phyloP scores from a whole-genome alignment of 2,113 vertebrate species.

The Scortum barcoo region DNA sequence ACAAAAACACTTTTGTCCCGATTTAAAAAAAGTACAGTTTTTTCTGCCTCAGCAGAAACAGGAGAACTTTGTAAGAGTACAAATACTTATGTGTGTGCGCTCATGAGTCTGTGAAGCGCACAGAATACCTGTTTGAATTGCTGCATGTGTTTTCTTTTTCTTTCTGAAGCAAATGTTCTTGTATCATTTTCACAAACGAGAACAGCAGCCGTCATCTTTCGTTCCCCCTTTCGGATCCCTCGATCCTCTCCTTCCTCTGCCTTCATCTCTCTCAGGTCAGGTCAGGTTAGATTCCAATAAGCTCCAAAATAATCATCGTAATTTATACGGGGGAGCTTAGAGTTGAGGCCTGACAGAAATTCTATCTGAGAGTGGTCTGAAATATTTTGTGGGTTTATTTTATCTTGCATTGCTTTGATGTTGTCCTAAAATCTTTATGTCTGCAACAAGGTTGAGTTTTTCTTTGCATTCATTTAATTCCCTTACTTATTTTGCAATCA shows the following conservation, averaged over 20 bases:
- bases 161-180: slow-evolving; percentile 22
- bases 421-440: neutral
- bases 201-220: slow-evolving; percentile 52
- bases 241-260: slow-evolving; percentile 9
- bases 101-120: slow-evolving; percentile 16
- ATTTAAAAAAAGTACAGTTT: neutral
- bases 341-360: slow-evolving; percentile 16
- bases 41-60: slow-evolving; percentile 1
- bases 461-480: neutral
- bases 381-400: slow-evolving; percentile 31
- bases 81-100: neutral
- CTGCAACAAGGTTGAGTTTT: neutral
- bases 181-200: slow-evolving; percentile 50
- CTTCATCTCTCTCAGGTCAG: slow-evolving; percentile 42
- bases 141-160: slow-evolving; percentile 17
- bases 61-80: neutral
- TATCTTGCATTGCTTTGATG: slow-evolving; percentile 21
- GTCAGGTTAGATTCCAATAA: slow-evolving; percentile 41
- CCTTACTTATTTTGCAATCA: neutral
- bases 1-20: neutral
- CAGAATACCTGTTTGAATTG: slow-evolving; percentile 14
- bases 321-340: slow-evolving; percentile 28
- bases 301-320: slow-evolving; percentile 55
- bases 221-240: slow-evolving; percentile 23
- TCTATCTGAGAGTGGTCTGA: slow-evolving; percentile 23